These are phyloP conservation scores for Leptocoma aspasia DNA, from an alignment of 2,113 vertebrate genomes.

Conservation along the genomic window DNA sequence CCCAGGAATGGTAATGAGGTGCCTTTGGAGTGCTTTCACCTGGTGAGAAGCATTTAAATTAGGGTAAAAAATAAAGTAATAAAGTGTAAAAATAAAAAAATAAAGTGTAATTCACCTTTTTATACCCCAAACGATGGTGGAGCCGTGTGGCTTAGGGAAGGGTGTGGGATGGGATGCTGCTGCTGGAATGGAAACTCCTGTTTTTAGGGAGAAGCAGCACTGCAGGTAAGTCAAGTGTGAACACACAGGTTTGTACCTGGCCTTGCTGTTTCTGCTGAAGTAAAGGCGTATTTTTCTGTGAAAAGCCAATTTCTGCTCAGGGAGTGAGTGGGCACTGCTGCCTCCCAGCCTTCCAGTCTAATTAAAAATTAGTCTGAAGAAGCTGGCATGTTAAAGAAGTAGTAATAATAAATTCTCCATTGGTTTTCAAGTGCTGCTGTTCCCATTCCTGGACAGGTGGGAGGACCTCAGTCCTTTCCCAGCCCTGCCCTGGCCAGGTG, in stretches of 20 bases:
- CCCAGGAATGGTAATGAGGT: not conserved
- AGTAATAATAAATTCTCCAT: not conserved
- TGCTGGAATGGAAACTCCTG: not conserved
- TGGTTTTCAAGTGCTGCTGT: not conserved
- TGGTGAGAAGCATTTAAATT: not conserved
- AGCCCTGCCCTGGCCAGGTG: not conserved
- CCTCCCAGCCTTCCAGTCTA: not conserved
- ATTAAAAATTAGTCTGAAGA: not conserved
- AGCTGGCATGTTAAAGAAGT: not conserved
- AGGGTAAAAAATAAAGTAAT: too few relatives aligned
- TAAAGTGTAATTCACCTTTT: not conserved
- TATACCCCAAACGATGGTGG: rapidly evolving
- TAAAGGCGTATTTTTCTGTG: not conserved
- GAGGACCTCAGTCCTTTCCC: not conserved
- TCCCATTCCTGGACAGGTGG: not conserved
- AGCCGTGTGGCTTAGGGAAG: rapidly evolving
- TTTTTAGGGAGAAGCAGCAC: not conserved
- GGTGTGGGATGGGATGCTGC: too few relatives aligned
- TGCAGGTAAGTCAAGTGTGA: not conserved
- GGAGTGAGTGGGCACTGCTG: not conserved
- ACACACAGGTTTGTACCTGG: rapidly evolving
- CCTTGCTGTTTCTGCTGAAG: not conserved
- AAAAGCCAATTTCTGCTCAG: not conserved
- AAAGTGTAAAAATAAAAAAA: too few relatives aligned
- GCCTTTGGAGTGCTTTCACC: not conserved